Evolutionary conservation across 2,888 invertebrate species (phyloP).

Genomic region (Tetanocera ferruginea): DNA sequence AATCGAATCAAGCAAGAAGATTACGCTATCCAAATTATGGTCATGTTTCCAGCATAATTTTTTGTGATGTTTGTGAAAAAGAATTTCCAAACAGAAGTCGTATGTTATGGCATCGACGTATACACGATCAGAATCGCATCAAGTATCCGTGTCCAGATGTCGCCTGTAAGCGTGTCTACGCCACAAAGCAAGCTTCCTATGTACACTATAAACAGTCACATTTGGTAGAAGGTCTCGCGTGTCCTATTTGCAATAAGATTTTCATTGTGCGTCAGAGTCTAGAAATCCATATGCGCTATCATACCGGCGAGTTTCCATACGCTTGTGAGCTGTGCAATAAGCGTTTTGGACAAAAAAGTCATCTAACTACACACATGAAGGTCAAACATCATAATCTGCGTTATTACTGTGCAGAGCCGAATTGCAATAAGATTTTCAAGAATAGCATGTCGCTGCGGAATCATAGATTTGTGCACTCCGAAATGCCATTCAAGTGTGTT

Average conservation of each 20-base stretch:
- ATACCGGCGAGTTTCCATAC: slow-evolving; percentile 43
- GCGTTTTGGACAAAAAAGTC: slow-evolving; percentile 44
- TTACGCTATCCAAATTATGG: background rate
- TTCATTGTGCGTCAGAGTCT: slow-evolving; percentile 41
- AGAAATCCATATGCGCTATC: slow-evolving; percentile 47
- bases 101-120: slow-evolving; percentile 42
- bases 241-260: slow-evolving; percentile 40
- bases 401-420: slow-evolving; percentile 40
- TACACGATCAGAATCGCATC: slow-evolving; percentile 42
- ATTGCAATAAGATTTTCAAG: slow-evolving; percentile 44
- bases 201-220: slow-evolving; percentile 43
- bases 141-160: slow-evolving; percentile 37
- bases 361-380: slow-evolving; percentile 44
- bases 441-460: slow-evolving; percentile 47
- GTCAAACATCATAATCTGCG: slow-evolving; percentile 46
- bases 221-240: slow-evolving; percentile 37
- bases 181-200: slow-evolving; percentile 43
- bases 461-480: slow-evolving; percentile 43
- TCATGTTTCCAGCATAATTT: background rate
- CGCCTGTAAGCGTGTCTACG: slow-evolving; percentile 42
- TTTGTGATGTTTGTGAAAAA: slow-evolving; percentile 42
- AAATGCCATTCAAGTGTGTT: slow-evolving; percentile 46
- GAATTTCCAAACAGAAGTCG: slow-evolving; percentile 38
- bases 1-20: background rate
- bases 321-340: slow-evolving; percentile 30